phyloP scores from a whole-genome alignment of 1,140 invertebrate genomes.

The Eumeta japonica region DNA sequence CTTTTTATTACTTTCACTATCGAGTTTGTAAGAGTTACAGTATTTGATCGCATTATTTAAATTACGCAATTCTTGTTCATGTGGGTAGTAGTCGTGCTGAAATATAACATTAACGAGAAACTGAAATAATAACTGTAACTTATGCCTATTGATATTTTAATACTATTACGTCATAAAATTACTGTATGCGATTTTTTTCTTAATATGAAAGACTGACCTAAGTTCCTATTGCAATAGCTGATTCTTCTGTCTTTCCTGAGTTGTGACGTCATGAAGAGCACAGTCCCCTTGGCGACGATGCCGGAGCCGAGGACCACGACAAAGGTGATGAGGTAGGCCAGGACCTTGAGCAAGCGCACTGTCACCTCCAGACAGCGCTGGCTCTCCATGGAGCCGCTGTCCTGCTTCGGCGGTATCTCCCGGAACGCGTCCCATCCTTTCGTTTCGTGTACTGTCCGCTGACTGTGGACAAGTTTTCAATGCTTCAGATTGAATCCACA shows the following conservation, averaged over 20 bases:
- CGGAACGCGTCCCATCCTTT: constrained; percentile 96
- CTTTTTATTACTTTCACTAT: too few species aligned
- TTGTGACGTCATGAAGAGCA: constrained; percentile 91
- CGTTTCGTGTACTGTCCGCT: constrained; percentile 80
- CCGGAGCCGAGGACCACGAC: constrained; percentile 78
- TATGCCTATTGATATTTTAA: too few species aligned
- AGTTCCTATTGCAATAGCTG: constrained; percentile 78
- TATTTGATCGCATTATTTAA: too few species aligned
- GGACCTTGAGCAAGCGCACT: constrained; percentile 80
- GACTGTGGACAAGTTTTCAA: too few species aligned
- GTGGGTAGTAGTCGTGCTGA: neutral
- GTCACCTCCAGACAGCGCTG: constrained; percentile 83
- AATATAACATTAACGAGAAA: neutral
- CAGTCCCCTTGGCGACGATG: constrained; percentile 81
- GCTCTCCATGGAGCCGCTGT: constrained; percentile 84
- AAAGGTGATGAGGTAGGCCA: constrained; percentile 83
- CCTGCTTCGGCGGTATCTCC: constrained; percentile 82
- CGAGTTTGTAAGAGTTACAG: too few species aligned
- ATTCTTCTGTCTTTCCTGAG: constrained; percentile 72
- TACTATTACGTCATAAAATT: too few species aligned
- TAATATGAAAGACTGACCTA: constrained; percentile 70
- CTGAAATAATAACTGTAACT: too few species aligned
- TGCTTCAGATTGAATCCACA: too few species aligned
- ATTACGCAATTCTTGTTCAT: too few species aligned
- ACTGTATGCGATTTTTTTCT: neutral